Evolutionary conservation across 1,140 invertebrate species (phyloP).

Genomic region (Chionoecetes opilio): DNA sequence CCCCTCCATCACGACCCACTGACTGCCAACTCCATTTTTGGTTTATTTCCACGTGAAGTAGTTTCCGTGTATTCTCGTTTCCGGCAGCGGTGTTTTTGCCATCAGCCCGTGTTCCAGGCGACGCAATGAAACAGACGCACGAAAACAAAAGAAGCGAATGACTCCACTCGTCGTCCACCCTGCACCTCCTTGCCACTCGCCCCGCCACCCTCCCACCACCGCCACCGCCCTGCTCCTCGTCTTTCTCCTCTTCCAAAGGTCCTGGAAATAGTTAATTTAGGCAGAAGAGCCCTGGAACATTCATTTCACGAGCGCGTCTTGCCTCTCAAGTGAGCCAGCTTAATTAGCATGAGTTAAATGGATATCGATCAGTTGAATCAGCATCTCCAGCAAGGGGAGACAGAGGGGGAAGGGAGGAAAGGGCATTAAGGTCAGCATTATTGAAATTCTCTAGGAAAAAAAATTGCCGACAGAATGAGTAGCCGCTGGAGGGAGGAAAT

Average conservation of each 20-base stretch:
- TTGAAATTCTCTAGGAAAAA: slow-evolving; percentile 61
- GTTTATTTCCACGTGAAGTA: slow-evolving; percentile 78
- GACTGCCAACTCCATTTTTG: slow-evolving; percentile 78
- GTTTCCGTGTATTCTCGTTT: slow-evolving; percentile 64
- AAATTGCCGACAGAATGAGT: neutral
- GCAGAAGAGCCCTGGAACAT: slow-evolving; percentile 68
- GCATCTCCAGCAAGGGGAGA: slow-evolving; percentile 32
- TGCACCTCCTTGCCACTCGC: neutral
- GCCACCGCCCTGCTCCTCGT: slow-evolving; percentile 7
- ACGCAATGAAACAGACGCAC: neutral
- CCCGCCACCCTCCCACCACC: neutral
- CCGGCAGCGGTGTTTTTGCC: slow-evolving; percentile 20
- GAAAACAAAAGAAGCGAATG: slow-evolving; percentile 30
- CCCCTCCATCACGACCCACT: slow-evolving; percentile 74
- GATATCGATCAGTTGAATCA: slow-evolving; percentile 77
- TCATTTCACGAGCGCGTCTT: slow-evolving; percentile 73
- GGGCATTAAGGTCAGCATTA: slow-evolving; percentile 53
- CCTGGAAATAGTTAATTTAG: slow-evolving; percentile 70
- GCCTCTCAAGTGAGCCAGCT: slow-evolving; percentile 74
- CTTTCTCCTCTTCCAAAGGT: slow-evolving; percentile 45
- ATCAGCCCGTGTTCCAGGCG: slow-evolving; percentile 17
- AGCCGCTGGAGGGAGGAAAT: neutral
- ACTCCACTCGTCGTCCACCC: neutral
- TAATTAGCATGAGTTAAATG: slow-evolving; percentile 80
- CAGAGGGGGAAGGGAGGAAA: neutral